phyloP scores from a whole-genome alignment of 2,888 invertebrate species.

The Eledona agricola region DNA sequence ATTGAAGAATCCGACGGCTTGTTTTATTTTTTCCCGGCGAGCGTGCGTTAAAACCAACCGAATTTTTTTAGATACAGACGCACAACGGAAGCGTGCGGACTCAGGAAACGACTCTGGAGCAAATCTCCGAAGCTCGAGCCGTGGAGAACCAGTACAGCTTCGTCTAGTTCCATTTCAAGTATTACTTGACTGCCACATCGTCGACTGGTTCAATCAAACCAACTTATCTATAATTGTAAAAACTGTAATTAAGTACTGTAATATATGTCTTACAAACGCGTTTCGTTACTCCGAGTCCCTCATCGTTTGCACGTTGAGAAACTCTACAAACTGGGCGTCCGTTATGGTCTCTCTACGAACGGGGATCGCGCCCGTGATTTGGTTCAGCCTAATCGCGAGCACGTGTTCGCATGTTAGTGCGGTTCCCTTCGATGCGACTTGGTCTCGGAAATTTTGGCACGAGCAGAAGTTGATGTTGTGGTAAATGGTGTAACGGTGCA shows the following conservation, averaged over 20 bases:
- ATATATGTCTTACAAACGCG: constrained; percentile 21
- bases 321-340: constrained; percentile 43
- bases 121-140: constrained; percentile 68
- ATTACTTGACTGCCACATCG: constrained; percentile 6
- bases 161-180: constrained; percentile 63
- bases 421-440: constrained; percentile 66
- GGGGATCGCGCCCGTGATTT: constrained; percentile 58
- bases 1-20: constrained; percentile 5
- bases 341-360: constrained; percentile 42
- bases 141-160: constrained; percentile 87
- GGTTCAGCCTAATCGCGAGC: constrained; percentile 69
- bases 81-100: constrained; percentile 85
- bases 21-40: constrained; percentile 20
- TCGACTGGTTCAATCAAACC: too few species aligned
- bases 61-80: constrained; percentile 69
- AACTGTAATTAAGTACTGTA: constrained; percentile 14
- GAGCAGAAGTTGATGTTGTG: constrained; percentile 74
- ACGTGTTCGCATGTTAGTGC: constrained; percentile 74
- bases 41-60: constrained; percentile 2
- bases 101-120: constrained; percentile 79
- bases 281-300: too few species aligned
- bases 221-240: constrained; percentile 11
- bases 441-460: constrained; percentile 69
- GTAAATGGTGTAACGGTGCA: constrained; percentile 70
- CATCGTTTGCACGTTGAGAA: constrained; percentile 55